Percentiles rank a stretch among this genome's conserved stretches.
phyloP scores from a whole-genome alignment of 2,888 invertebrate genomes.

The Coleophora deauratella region DNA sequence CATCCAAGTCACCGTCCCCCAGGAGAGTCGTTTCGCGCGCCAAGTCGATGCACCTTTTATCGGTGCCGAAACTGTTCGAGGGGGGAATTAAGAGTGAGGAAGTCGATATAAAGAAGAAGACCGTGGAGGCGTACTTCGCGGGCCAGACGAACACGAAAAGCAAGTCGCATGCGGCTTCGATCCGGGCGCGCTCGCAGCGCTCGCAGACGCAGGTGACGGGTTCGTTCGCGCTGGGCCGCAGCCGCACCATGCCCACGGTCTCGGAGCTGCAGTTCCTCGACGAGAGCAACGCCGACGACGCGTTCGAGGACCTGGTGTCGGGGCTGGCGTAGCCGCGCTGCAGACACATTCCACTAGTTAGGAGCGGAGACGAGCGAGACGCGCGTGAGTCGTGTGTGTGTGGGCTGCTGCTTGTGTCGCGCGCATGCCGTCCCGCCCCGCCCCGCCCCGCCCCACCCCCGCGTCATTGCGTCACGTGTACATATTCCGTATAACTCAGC shows the following conservation, averaged over 20 bases:
- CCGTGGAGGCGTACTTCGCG: slow-evolving; percentile 83
- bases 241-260: slow-evolving; percentile 85
- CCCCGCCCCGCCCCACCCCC: slow-evolving; percentile 23
- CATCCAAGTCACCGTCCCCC: slow-evolving; percentile 55
- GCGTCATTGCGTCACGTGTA: slow-evolving; percentile 29
- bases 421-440: slow-evolving; percentile 55
- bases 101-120: slow-evolving; percentile 79
- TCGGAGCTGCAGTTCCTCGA: slow-evolving; percentile 78
- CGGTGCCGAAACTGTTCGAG: slow-evolving; percentile 86
- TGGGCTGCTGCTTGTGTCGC: slow-evolving; percentile 45
- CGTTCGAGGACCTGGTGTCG: slow-evolving; percentile 89
- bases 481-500: slow-evolving; percentile 53
- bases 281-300: slow-evolving; percentile 89
- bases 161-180: slow-evolving; percentile 16
- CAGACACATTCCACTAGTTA: slow-evolving; percentile 62
- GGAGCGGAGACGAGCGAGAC: slow-evolving; percentile 62
- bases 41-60: slow-evolving; percentile 83
- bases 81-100: slow-evolving; percentile 82
- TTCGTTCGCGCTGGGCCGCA: slow-evolving; percentile 77
- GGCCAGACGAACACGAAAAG: slow-evolving; percentile 32
- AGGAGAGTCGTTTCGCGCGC: slow-evolving; percentile 69
- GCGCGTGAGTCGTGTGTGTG: slow-evolving; percentile 73
- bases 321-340: slow-evolving; percentile 60
- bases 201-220: slow-evolving; percentile 50
- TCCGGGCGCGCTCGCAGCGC: slow-evolving; percentile 30